Evolutionary conservation across 2,797 vertebrate genomes (phyloP), one percentile per base, ranked within the genome.

Genomic region (Graptemys geographica): DNA sequence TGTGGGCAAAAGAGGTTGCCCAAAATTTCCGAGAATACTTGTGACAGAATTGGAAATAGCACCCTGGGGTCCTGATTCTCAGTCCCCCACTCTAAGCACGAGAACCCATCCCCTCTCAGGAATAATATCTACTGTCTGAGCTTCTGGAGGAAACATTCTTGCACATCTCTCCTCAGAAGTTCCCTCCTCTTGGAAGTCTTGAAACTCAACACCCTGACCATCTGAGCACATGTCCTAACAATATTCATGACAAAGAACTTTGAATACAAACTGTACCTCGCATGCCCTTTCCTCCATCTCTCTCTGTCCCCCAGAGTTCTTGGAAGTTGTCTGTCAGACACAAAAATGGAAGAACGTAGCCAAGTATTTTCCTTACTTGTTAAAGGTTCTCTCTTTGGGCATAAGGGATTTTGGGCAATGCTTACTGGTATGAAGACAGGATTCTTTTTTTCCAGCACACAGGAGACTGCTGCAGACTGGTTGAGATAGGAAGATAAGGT

Each of bases 341-440:
- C 88, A 85, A 91, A 74, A 27, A 94, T 18, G 47, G 95, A 93
- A 37, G 97, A 31, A 13, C 88, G 93, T 72, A 84, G n/a, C 85
- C 90, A 10, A 3, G 96, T 84, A 33, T 98, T 98, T 79, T 97
- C 97, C 88, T 95, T 97, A 92, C 97, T 97, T 92, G 51, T 80
- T 88, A 97, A 80, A 33, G 96, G 96, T 55, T 95, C 97, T 53
- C 97, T 96, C 62, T 91, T 79, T 18, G 95, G 80, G 82, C 90
- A 93, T 18, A 91, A 21, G 15, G 84, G 81, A 1, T 76, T 96
- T 4, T 92, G 62, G 52, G 90, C 91, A 52, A 92, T 53, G 25
- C 52, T 84, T 65, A 79, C 37, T 18, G 94, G 80, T 4, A 47
- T 86, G 79, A 96, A 85, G 49, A 81, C 86, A 51, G 87, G 91